Percentiles rank a stretch among this genome's conserved stretches.
Evolutionary conservation across 92 coral and sea anemone genomes (phyloP).

Genomic region (Pocillopora grandis): DNA sequence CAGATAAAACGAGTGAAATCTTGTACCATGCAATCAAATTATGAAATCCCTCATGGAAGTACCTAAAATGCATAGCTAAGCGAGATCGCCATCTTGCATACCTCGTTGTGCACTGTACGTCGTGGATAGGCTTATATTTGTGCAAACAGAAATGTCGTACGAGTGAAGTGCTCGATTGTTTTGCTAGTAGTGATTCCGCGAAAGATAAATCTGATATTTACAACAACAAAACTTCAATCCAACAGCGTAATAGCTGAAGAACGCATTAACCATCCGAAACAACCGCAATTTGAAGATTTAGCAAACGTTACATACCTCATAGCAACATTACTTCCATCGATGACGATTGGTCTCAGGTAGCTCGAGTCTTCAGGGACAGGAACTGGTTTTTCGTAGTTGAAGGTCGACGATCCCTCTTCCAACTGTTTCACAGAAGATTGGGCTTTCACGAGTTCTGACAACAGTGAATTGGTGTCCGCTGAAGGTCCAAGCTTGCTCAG

Average conservation of each 20-base stretch:
- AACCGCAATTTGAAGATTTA: not conserved
- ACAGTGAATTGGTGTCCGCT: constrained; percentile 80
- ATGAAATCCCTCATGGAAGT: not conserved
- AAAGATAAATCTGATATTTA: constrained; percentile 27
- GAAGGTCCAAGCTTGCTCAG: constrained; percentile 81
- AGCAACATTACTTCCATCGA: constrained; percentile 98
- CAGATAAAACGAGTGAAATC: not conserved
- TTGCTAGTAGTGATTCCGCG: constrained; percentile 34
- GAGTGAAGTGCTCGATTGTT: constrained; percentile 36
- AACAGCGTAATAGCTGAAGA: not conserved
- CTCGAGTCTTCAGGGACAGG: constrained; percentile 67
- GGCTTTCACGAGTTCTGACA: constrained; percentile 80
- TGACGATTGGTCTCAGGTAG: constrained; percentile 85
- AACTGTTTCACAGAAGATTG: constrained; percentile 87
- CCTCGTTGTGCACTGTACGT: not conserved
- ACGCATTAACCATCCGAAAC: not conserved
- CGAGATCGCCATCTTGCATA: not conserved
- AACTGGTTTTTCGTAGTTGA: constrained; percentile 37
- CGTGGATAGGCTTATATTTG: constrained; percentile 5
- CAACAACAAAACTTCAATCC: constrained; percentile 22
- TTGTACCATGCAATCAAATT: not conserved
- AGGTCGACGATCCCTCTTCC: constrained; percentile 80
- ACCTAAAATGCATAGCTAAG: not conserved
- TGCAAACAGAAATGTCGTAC: constrained; percentile 28
- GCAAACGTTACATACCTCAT: constrained; percentile 76